A percentile compares a stretch with the other conserved stretches of the same genome.
phyloP scores from a whole-genome alignment of 2,888 invertebrate genomes.

The Euclidia mi region DNA sequence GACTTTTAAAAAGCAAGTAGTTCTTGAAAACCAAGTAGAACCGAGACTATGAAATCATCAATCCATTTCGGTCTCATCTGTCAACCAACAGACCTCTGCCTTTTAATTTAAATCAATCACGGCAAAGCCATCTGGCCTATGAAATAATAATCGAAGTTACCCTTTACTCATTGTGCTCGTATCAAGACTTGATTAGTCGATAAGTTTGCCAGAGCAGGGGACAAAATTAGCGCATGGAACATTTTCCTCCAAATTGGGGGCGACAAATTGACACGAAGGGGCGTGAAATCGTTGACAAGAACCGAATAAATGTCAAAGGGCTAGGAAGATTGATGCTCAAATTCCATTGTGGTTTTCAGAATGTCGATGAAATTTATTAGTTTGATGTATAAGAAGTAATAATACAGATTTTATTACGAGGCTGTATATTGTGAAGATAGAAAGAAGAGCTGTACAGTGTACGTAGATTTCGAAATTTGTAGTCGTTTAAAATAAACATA shows the following conservation, averaged over 20 bases:
- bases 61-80: too few relatives aligned
- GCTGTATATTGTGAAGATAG: too few relatives aligned
- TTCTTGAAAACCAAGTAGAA: too few relatives aligned
- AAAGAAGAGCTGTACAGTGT: too few relatives aligned
- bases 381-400: neutral
- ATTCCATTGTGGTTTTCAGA: conserved; percentile 50
- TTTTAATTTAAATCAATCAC: conserved; percentile 20
- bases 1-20: too few relatives aligned
- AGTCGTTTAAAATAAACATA: too few relatives aligned
- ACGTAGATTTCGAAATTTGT: too few relatives aligned
- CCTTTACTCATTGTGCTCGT: conserved; percentile 23
- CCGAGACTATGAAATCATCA: too few relatives aligned
- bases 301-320: conserved; percentile 50
- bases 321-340: conserved; percentile 42
- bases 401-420: neutral
- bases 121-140: conserved; percentile 35
- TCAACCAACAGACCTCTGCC: neutral
- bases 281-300: conserved; percentile 51
- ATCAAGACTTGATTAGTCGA: conserved; percentile 38
- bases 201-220: conserved; percentile 23
- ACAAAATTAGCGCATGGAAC: conserved; percentile 38
- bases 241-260: conserved; percentile 35
- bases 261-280: conserved; percentile 48
- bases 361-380: conserved; percentile 31
- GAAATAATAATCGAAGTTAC: conserved; percentile 57